Base-by-base conservation (phyloP, 35 echinoderm and acorn worm genomes). In the Heliocidaris erythrogramma region DNA sequence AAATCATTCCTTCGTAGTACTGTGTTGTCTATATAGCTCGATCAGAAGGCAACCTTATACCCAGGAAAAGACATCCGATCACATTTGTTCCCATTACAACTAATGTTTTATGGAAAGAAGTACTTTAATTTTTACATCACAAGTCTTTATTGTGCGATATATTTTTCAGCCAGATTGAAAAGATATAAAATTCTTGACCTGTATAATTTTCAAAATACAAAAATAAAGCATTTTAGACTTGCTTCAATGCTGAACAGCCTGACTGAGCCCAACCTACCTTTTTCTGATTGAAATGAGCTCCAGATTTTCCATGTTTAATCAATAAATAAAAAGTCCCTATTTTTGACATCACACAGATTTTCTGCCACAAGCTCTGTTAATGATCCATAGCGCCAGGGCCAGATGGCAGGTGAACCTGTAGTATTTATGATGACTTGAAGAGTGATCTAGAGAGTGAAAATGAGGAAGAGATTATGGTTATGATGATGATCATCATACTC, bases 231-330 rank as follows among this genome's bases (percentile, higher is more conserved):
- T 78, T 78, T 42, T 21, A 27, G 65, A 78, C n/a, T 21, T 3
- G 6, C 18, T 27, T 17, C 65, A n/a, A 78, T 27, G 2, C 4
- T 7, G 18, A n/a, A 78, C 65, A n/a, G 27, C 21, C 4, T 7
- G 65, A 21, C 65, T n/a, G n/a, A n/a, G 18, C 65, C 0, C 52
- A 42, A 0, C 35, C 35, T 42, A 42, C 13, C 52, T 12, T 56
- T 12, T 11, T 56, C 52, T n/a, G 65, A 78, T 78, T 78, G 18
- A 78, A 21, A 78, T 78, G 18, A 78, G 21, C 65, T 78, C 65
- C 65, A 78, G 65, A 78, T 78, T 78, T 78, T 78, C 65, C n/a
- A 24, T 78, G 65, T n/a, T 78, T 78, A n/a, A 78, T 78, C 65
- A 78, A n/a, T n/a, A 78, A 78, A 78, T 78, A 78, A 78, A 78